A percentile compares a stretch with the other conserved stretches of the same genome.
Conservation (phyloP, 1,140 invertebrate genomes). For the Adelges cooleyi region DNA sequence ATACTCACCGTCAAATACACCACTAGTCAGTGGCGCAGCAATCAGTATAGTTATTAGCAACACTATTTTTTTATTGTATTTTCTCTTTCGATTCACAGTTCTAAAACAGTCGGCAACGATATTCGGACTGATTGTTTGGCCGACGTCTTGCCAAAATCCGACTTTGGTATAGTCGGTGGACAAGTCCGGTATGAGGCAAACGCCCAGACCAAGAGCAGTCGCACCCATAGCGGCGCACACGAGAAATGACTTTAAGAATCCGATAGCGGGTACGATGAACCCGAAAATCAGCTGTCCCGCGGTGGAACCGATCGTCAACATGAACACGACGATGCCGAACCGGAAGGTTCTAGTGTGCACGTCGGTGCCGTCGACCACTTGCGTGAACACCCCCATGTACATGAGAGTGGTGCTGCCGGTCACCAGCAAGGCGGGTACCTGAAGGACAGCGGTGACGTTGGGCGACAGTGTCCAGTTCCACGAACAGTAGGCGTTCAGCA, state of each 20-base stretch:
- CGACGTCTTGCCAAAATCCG: background rate
- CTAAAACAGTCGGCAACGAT: background rate
- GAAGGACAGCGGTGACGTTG: constrained; percentile 25
- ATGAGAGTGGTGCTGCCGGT: background rate
- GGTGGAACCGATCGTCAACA: background rate
- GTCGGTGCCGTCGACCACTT: background rate
- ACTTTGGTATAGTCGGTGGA: background rate
- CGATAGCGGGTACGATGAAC: background rate
- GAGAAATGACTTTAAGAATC: constrained; percentile 3
- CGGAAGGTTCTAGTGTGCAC: background rate
- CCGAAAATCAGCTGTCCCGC: background rate
- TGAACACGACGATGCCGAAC: background rate
- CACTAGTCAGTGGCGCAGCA: background rate
- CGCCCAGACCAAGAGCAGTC: background rate
- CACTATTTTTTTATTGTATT: background rate
- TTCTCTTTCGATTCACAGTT: background rate
- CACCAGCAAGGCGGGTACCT: background rate
- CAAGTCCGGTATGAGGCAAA: background rate
- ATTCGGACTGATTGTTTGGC: background rate
- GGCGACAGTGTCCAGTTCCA: constrained; percentile 29
- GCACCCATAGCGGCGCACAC: background rate
- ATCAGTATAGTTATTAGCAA: background rate
- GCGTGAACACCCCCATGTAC: background rate
- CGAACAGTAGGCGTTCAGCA: constrained; percentile 1
- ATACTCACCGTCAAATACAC: constrained; percentile 15